phyloP scores from a whole-genome alignment of 2,113 vertebrate species.

The Phaethon lepturus region DNA sequence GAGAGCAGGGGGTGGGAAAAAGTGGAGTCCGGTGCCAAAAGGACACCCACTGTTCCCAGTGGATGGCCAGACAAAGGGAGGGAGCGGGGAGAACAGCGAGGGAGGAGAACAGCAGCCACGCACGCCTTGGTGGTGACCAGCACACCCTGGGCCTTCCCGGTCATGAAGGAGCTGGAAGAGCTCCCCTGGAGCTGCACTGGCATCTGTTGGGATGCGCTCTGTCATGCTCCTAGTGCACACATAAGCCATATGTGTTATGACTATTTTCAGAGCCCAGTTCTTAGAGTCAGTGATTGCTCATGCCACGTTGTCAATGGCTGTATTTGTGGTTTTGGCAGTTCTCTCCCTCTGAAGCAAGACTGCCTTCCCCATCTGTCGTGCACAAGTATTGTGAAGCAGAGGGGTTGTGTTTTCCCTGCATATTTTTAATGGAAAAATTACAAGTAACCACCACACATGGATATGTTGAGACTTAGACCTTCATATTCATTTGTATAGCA shows the following conservation, averaged over 20 bases:
- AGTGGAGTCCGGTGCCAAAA: rapidly evolving
- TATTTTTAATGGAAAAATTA: not conserved
- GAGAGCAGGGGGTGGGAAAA: not conserved
- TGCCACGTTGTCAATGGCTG: not conserved
- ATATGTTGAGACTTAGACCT: not conserved
- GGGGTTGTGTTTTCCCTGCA: not conserved
- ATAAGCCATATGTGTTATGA: rapidly evolving
- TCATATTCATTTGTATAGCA: not conserved
- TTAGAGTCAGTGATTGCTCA: rapidly evolving
- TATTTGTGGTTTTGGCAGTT: not conserved
- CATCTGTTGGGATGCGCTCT: not conserved
- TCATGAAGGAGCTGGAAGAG: not conserved
- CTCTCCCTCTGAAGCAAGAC: not conserved
- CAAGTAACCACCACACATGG: not conserved
- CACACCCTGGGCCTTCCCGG: not conserved
- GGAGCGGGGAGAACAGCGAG: rapidly evolving
- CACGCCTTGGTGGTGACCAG: rapidly evolving
- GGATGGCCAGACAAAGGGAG: rapidly evolving
- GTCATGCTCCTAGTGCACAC: rapidly evolving
- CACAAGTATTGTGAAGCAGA: not conserved
- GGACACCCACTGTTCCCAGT: rapidly evolving
- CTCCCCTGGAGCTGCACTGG: not conserved
- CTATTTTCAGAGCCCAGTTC: rapidly evolving
- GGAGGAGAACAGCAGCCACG: rapidly evolving
- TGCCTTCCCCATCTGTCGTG: not conserved